Evolutionary conservation across 2,888 invertebrate species (phyloP).

Genomic region (Dascillus cervinus): DNA sequence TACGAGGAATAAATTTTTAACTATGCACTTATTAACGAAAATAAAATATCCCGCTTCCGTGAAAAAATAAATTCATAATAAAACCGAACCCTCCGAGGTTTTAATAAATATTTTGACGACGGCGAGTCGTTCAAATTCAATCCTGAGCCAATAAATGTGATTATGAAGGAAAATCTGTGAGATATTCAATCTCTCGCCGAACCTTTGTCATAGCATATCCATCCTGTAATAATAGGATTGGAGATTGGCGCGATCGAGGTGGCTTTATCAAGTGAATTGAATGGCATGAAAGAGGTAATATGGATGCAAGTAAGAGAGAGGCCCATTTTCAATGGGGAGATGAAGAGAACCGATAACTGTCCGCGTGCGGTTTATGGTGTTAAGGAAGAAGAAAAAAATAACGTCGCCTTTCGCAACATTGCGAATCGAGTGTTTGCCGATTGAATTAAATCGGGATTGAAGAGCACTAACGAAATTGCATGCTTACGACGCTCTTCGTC

Average conservation of each 20-base stretch:
- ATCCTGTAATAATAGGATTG: constrained; percentile 28
- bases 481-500: too few species aligned
- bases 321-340: constrained; percentile 16
- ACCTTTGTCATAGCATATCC: constrained; percentile 28
- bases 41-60: too few species aligned
- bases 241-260: constrained; percentile 28
- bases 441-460: too few species aligned
- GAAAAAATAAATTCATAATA: too few species aligned
- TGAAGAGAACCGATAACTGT: constrained; percentile 22
- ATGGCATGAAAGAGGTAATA: constrained; percentile 25
- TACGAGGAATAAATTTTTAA: too few species aligned
- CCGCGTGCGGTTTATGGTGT: constrained; percentile 13
- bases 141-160: constrained; percentile 13
- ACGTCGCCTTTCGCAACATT: too few species aligned
- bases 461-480: too few species aligned
- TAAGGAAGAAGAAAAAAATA: constrained; percentile 15
- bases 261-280: constrained; percentile 29
- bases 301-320: constrained; percentile 20
- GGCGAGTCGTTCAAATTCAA: constrained; percentile 1
- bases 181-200: constrained; percentile 25
- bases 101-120: too few species aligned
- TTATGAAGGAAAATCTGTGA: constrained; percentile 18
- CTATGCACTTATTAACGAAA: too few species aligned
- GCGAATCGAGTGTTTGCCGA: too few species aligned
- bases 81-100: too few species aligned